Evolutionary conservation across 2,113 vertebrate genomes (phyloP), one percentile per base, ranked within the genome.

Genomic region (Pseudorectes ferrugineus): DNA sequence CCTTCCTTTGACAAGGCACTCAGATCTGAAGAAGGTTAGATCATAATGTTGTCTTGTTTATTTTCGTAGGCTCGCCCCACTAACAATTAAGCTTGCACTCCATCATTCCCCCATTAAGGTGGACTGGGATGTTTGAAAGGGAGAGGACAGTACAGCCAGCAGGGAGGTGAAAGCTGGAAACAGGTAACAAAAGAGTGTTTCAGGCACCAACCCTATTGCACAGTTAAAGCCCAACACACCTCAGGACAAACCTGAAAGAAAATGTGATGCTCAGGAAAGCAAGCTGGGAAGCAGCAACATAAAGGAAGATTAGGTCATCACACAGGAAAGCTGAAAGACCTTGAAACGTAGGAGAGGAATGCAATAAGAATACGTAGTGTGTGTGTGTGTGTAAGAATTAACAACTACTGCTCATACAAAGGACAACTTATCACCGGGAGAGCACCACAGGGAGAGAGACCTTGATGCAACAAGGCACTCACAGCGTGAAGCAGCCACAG

Each of bases 331-430:
- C 22, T 70, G 57, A 43, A 85, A 87, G 65, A 20, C 49, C 66
- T 81, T 89, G 61, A 87, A 78, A 87, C 2, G 7, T 4, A 49
- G 26, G 72, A 85, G 48, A 55, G 36, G 88, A 93, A 94, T 22
- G 17, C 38, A 78, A 75, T 22, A 71, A 67, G 81, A 92, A 68
- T 20, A 35, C 3, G 10, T 1, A 12, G 17, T 1, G 2, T 5
- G 18, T 10, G 23, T 55, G 13, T 48, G 38, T 51, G n/a, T 43
- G 28, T 40, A 43, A 88, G 78, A 57, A 92, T 67, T 54, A 81
- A 66, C n/a, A 52, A n/a, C 46, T n/a, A 18, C 9, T 54, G 16
- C 42, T 84, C 22, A 33, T 40, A 71, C 28, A 67, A 42, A 74
- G 61, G 29, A 15, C 42, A 52, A 29, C 33, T 66, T 66, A 72